phyloP scores from a whole-genome alignment of 2,888 invertebrate species.

The Dinocampus coccinellae region DNA sequence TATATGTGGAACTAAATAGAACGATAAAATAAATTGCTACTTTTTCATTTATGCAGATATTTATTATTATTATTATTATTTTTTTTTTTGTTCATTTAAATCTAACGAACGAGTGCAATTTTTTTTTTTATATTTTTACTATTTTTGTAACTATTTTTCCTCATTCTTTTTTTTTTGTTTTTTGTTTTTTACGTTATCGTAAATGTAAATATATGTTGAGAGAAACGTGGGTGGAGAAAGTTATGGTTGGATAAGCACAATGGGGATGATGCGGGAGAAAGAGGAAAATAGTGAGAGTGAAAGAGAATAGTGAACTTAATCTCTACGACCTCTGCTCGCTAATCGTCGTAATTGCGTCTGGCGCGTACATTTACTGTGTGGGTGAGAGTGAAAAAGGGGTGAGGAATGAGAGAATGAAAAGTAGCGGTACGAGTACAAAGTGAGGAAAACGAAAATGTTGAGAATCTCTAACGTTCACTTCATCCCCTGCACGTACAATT shows the following conservation, averaged over 20 bases:
- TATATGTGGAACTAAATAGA: too few species aligned
- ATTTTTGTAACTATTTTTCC: too few species aligned
- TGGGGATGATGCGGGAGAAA: not conserved
- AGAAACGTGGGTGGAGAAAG: not conserved
- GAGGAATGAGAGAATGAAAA: not conserved
- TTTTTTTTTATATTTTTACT: too few species aligned
- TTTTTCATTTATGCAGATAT: not conserved
- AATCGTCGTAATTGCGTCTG: constrained; percentile 50
- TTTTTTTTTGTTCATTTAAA: not conserved
- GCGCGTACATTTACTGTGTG: constrained; percentile 41
- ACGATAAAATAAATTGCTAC: not conserved
- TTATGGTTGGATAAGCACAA: constrained; percentile 7
- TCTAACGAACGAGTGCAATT: too few species aligned
- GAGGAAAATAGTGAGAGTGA: not conserved
- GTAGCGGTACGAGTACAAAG: not conserved
- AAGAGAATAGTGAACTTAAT: constrained; percentile 32
- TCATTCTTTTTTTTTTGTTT: not conserved
- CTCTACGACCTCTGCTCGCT: constrained; percentile 33
- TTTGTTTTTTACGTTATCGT: not conserved
- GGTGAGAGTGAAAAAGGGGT: not conserved
- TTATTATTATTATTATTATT: not conserved
- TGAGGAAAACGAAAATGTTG: not conserved
- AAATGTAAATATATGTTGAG: not conserved
- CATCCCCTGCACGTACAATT: not conserved
- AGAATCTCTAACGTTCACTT: not conserved